These are phyloP conservation scores for Drosophila seguyi DNA, from an alignment of 1,140 invertebrate genomes.

Conservation along the genomic window DNA sequence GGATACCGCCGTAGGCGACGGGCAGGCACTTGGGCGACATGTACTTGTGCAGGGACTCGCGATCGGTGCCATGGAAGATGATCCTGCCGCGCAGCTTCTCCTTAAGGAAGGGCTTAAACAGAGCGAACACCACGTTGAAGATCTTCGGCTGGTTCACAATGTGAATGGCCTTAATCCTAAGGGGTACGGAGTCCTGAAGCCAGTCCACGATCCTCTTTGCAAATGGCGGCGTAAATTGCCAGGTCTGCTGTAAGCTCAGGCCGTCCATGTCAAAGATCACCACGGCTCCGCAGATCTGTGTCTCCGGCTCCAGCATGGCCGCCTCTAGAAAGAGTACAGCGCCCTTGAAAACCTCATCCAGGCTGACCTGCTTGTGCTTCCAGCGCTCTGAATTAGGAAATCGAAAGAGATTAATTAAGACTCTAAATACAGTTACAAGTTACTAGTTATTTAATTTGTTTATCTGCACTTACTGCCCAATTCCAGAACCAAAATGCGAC, in stretches of 20 bases:
- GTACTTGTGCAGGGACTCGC: conserved; percentile 92
- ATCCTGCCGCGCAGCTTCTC: conserved; percentile 91
- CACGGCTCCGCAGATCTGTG: conserved; percentile 91
- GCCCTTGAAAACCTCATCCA: conserved; percentile 94
- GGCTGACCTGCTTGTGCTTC: conserved; percentile 91
- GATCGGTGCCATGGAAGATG: conserved; percentile 93
- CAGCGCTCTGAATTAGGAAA: conserved; percentile 89
- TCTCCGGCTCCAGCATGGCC: conserved; percentile 91
- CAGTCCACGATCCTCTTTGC: conserved; percentile 93
- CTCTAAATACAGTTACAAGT: no score
- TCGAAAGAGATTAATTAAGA: not conserved
- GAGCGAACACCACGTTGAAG: conserved; percentile 94
- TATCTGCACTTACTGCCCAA: conserved; percentile 93
- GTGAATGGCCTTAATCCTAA: conserved; percentile 94
- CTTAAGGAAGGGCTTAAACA: conserved; percentile 94
- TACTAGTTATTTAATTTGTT: no score
- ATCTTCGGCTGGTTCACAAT: conserved; percentile 95
- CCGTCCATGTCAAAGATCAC: conserved; percentile 95
- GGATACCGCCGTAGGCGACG: conserved; percentile 91
- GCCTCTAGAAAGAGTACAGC: conserved; percentile 92
- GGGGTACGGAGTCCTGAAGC: conserved; percentile 91
- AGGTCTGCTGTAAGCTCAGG: conserved; percentile 91
- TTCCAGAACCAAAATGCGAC: conserved; percentile 91
- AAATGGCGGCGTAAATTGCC: conserved; percentile 93
- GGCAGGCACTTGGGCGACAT: conserved; percentile 92